Conservation (phyloP, 2,888 invertebrate species). For the Hydrotaea diabolus region DNA sequence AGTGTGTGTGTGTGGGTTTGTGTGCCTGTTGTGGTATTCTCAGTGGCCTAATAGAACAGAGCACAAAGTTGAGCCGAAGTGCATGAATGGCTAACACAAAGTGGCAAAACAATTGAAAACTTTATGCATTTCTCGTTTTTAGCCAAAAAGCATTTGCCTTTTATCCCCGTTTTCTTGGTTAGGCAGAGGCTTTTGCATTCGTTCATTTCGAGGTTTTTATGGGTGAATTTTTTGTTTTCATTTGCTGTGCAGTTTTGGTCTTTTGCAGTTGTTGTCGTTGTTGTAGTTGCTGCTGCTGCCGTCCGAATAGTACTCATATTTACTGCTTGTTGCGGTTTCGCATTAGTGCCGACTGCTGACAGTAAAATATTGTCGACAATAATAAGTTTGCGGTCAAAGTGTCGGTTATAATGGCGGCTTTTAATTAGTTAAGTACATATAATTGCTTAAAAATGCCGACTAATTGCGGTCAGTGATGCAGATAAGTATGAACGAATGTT, state of each 20-base stretch:
- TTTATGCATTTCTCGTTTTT: constrained; percentile 63
- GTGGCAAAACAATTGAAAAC: constrained; percentile 65
- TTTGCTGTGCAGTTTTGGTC: too few species aligned
- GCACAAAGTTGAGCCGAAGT: constrained; percentile 40
- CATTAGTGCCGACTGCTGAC: constrained; percentile 63
- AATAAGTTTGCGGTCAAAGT: constrained; percentile 68
- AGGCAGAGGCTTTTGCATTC: neutral
- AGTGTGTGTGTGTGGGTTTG: too few species aligned
- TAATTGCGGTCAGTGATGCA: constrained; percentile 66
- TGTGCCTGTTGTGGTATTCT: neutral
- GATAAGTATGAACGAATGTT: constrained; percentile 55
- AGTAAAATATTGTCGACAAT: constrained; percentile 65
- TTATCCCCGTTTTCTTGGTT: constrained; percentile 36
- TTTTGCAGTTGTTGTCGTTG: constrained; percentile 42
- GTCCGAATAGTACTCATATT: constrained; percentile 49
- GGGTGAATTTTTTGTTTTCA: too few species aligned
- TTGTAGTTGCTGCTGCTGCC: constrained; percentile 31
- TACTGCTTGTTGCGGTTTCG: constrained; percentile 65
- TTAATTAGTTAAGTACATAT: constrained; percentile 67
- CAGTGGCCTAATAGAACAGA: constrained; percentile 35
- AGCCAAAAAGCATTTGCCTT: constrained; percentile 54
- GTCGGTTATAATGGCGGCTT: constrained; percentile 67
- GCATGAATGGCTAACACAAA: constrained; percentile 58
- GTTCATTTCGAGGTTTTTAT: constrained; percentile 20
- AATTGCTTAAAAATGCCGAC: constrained; percentile 62